Conservation (phyloP, 2,888 invertebrate species). For the Lasioglossum leucozonium region DNA sequence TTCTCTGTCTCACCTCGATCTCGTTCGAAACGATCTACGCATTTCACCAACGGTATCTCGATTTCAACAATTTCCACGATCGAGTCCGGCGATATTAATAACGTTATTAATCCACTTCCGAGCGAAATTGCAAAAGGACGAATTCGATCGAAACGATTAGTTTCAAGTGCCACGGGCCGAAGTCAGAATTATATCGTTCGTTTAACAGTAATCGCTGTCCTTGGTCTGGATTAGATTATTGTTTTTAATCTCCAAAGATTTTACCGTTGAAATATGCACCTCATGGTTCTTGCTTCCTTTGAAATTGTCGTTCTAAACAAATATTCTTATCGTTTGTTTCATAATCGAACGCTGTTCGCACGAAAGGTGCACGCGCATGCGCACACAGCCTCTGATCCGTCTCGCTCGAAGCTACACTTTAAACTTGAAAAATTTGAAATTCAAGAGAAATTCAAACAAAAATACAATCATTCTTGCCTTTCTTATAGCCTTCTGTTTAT, state of each 20-base stretch:
- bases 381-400: not conserved
- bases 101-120: not conserved
- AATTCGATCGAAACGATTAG: not conserved
- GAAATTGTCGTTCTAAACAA: not conserved
- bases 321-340: not conserved
- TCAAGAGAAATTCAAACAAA: too few relatives aligned
- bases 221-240: not conserved
- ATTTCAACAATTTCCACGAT: not conserved
- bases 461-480: not conserved
- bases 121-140: not conserved
- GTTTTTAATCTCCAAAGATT: not conserved
- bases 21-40: not conserved
- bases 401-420: not conserved
- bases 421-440: too few relatives aligned
- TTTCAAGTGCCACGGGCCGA: not conserved
- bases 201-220: not conserved
- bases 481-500: not conserved
- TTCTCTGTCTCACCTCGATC: too few relatives aligned
- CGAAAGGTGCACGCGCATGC: not conserved
- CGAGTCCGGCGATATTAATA: slow-evolving; percentile 11
- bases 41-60: not conserved
- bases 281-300: not conserved
- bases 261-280: not conserved
- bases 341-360: not conserved
- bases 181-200: not conserved